Conservation (phyloP, 2,888 invertebrate species). For the Drosophila buzzatii region DNA sequence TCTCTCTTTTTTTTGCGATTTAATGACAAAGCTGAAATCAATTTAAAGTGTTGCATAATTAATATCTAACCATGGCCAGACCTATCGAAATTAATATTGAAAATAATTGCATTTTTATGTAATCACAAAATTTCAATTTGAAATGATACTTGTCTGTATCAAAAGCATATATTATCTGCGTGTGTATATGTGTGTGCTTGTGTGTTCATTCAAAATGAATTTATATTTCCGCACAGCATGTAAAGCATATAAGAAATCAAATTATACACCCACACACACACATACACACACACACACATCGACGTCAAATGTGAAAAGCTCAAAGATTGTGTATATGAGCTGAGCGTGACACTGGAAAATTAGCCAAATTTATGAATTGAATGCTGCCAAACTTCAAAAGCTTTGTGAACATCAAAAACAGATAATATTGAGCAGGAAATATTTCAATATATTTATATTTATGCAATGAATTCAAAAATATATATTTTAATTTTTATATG, state of each 20-base stretch:
- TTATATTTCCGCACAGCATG: conserved; percentile 27
- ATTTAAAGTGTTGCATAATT: conserved; percentile 23
- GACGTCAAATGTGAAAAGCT: conserved; percentile 56
- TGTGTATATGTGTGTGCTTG: neutral
- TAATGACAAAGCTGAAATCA: conserved; percentile 43
- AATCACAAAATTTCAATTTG: conserved; percentile 7
- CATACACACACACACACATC: neutral
- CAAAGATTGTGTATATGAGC: neutral
- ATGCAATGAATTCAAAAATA: too few relatives aligned
- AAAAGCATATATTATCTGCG: neutral
- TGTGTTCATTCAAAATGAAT: conserved; percentile 16
- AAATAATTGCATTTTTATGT: neutral
- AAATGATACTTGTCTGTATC: neutral
- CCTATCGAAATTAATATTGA: neutral
- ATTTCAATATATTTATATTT: neutral
- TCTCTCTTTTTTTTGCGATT: conserved; percentile 20
- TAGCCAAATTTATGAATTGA: conserved; percentile 39
- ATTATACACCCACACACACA: conserved; percentile 32
- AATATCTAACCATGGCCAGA: conserved; percentile 1
- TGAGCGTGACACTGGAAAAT: conserved; percentile 30
- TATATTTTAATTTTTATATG: too few relatives aligned
- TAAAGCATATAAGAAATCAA: conserved; percentile 41
- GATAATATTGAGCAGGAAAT: neutral
- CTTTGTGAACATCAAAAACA: neutral
- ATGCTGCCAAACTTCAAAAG: conserved; percentile 14